phyloP scores from a whole-genome alignment of 2,797 vertebrate genomes.

The Cyclura pinguis region DNA sequence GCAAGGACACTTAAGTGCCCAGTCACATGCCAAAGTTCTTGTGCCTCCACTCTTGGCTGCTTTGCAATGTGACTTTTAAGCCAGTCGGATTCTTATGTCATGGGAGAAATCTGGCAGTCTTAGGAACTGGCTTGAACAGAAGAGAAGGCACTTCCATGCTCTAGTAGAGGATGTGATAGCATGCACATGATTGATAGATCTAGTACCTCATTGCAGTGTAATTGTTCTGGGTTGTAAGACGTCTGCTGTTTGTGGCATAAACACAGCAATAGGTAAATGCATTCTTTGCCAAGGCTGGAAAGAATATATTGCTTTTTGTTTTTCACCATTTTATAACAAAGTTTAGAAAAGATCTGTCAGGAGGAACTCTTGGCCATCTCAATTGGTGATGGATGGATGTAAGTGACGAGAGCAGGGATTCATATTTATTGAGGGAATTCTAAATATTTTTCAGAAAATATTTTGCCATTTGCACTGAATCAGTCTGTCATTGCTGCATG shows the following conservation, averaged over 20 bases:
- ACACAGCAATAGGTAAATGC: slow-evolving; percentile 4
- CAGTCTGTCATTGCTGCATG: slow-evolving; percentile 45
- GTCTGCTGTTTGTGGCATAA: accelerated
- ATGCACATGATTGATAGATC: neutral
- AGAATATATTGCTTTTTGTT: slow-evolving; percentile 24
- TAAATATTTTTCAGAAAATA: neutral
- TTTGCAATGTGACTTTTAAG: neutral
- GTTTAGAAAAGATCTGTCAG: slow-evolving; percentile 34
- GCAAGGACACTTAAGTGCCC: neutral
- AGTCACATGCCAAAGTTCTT: neutral
- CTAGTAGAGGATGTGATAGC: neutral
- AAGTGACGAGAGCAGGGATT: slow-evolving; percentile 30
- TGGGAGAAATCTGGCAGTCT: slow-evolving; percentile 22
- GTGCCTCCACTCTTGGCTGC: neutral
- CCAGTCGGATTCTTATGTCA: neutral
- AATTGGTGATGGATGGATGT: slow-evolving; percentile 31
- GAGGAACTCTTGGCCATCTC: slow-evolving; percentile 46
- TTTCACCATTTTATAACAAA: slow-evolving; percentile 32
- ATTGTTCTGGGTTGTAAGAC: neutral
- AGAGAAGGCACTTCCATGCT: neutral
- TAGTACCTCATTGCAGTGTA: neutral
- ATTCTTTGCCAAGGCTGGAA: slow-evolving; percentile 1
- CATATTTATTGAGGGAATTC: slow-evolving; percentile 51
- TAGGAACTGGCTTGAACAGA: neutral
- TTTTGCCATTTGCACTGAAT: slow-evolving; percentile 56